Evolutionary conservation across 2,888 invertebrate genomes (phyloP).

Genomic region (Rhogogaster chlorosoma): DNA sequence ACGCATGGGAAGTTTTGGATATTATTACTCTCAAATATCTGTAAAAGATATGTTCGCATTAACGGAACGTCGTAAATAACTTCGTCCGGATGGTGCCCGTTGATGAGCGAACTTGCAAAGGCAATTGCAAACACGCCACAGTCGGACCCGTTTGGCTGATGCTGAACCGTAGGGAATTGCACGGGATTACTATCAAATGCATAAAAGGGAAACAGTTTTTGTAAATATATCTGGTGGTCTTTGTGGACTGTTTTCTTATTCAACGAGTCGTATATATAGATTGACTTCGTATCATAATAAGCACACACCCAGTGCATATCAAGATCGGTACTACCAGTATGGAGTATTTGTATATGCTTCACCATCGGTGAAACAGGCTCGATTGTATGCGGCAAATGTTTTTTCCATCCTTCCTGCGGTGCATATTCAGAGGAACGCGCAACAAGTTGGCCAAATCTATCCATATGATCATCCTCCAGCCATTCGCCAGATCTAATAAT

Average conservation of each 20-base stretch:
- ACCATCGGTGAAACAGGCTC: constrained; percentile 43
- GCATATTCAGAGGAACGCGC: constrained; percentile 38
- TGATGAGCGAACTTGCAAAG: too few species aligned
- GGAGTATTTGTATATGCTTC: constrained; percentile 57
- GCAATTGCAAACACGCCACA: too few species aligned
- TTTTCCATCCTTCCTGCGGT: constrained; percentile 43
- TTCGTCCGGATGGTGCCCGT: too few species aligned
- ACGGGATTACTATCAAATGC: too few species aligned
- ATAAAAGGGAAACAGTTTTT: too few species aligned
- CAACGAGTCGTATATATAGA: constrained; percentile 55
- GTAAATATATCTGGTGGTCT: constrained; percentile 51
- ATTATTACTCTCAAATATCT: not conserved
- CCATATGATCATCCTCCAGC: constrained; percentile 51
- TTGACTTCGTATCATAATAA: constrained; percentile 51
- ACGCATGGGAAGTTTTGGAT: constrained; percentile 43
- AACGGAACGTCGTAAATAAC: too few species aligned
- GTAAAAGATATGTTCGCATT: too few species aligned
- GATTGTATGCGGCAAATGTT: constrained; percentile 53
- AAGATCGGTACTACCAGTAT: constrained; percentile 42
- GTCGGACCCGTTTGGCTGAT: too few species aligned
- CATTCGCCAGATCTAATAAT: constrained; percentile 10
- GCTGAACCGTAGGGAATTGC: too few species aligned
- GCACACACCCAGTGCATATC: constrained; percentile 34
- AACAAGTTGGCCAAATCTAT: constrained; percentile 50
- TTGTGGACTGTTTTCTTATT: constrained; percentile 29